A percentile compares a stretch with the other conserved stretches of the same genome.
Conservation (phyloP, 2,888 invertebrate species). For the Hylaea fasciaria region DNA sequence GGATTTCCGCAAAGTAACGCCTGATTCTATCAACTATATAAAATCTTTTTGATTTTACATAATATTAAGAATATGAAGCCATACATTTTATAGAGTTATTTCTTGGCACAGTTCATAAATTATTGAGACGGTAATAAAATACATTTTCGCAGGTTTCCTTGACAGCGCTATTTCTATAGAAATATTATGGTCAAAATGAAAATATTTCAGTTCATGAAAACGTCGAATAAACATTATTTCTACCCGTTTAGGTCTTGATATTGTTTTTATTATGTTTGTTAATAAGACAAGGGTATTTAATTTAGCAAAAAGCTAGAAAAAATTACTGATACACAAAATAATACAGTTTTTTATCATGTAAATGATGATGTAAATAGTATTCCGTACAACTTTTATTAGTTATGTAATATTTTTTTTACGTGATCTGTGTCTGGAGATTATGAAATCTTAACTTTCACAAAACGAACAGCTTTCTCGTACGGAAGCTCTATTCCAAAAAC, state of each 20-base stretch:
- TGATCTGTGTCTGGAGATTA: too few species aligned
- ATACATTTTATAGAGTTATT: conserved; percentile 22
- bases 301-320: too few species aligned
- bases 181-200: conserved; percentile 26
- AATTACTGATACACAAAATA: too few species aligned
- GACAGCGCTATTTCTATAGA: conserved; percentile 21
- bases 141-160: conserved; percentile 26
- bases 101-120: conserved; percentile 28
- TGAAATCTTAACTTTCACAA: too few species aligned
- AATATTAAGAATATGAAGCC: neutral
- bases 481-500: too few species aligned
- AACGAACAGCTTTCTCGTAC: too few species aligned
- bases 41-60: neutral
- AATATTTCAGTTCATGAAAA: conserved; percentile 23
- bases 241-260: neutral
- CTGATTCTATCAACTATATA: too few species aligned
- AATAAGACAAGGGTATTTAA: neutral
- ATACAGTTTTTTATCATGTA: too few species aligned
- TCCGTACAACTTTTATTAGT: too few species aligned
- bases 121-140: conserved; percentile 31
- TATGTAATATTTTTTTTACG: too few species aligned
- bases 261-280: neutral
- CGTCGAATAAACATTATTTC: conserved; percentile 10
- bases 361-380: too few species aligned
- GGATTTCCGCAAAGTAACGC: too few species aligned